phyloP scores from a whole-genome alignment of 2,888 invertebrate species.

The Orchesella flavescens region DNA sequence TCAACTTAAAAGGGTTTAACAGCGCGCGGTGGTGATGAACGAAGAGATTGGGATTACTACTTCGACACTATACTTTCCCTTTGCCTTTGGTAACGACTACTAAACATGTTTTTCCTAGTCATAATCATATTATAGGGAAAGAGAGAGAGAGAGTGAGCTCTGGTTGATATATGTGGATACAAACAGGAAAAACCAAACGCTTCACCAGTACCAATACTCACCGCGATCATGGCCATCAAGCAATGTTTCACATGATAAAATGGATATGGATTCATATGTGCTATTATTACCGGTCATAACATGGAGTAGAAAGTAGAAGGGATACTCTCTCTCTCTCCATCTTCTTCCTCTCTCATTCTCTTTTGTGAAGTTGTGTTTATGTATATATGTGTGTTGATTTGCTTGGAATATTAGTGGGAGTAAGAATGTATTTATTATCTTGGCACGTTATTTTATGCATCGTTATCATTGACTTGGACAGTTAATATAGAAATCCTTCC shows the following conservation, averaged over 20 bases:
- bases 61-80: not conserved
- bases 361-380: too few species aligned
- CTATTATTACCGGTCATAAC: not conserved
- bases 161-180: not conserved
- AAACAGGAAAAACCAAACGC: not conserved
- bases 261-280: not conserved
- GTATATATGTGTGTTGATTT: not conserved
- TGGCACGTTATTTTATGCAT: not conserved
- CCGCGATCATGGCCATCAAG: not conserved
- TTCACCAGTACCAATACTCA: not conserved
- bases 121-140: not conserved
- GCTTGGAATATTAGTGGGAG: not conserved
- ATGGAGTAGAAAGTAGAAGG: not conserved
- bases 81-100: not conserved
- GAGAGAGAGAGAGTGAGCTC: not conserved
- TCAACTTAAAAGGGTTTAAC: not conserved
- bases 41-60: slow-evolving; percentile 18
- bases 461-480: not conserved
- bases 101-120: not conserved
- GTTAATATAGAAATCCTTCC: slow-evolving; percentile 25
- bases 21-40: slow-evolving; percentile 16
- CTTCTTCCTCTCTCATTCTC: not conserved
- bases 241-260: not conserved
- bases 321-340: not conserved
- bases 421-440: not conserved